Evolutionary conservation across 1,140 invertebrate genomes (phyloP).

Genomic region (Proctacanthus coquilletti): DNA sequence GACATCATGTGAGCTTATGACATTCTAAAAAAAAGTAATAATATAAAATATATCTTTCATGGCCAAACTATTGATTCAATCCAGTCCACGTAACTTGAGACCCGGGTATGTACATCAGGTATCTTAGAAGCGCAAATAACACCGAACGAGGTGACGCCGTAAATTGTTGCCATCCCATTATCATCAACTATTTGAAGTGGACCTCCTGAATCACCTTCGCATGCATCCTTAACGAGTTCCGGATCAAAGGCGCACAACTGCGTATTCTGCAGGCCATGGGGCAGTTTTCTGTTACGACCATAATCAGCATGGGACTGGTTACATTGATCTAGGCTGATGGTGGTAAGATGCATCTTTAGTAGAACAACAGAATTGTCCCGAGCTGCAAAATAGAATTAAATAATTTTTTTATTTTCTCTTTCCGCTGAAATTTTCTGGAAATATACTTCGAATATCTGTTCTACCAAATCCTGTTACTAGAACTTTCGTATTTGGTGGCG

Average conservation of each 20-base stretch:
- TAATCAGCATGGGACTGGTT: not conserved
- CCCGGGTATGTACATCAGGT: slow-evolving; percentile 16
- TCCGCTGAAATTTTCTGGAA: no score
- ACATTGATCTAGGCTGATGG: not conserved
- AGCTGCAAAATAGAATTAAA: not conserved
- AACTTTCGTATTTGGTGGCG: not conserved
- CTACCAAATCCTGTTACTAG: no score
- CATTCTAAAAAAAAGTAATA: no score
- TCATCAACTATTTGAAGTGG: slow-evolving; percentile 30
- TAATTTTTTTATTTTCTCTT: no score
- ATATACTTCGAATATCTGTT: no score
- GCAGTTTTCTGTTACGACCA: not conserved
- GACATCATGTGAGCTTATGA: no score
- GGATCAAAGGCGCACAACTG: slow-evolving; percentile 37
- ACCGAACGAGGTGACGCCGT: slow-evolving; percentile 46
- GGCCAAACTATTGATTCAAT: not conserved
- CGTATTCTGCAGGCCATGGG: not conserved
- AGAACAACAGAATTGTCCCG: not conserved
- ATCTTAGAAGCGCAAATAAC: slow-evolving; percentile 37
- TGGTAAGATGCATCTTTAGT: not conserved
- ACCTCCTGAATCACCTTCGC: slow-evolving; percentile 44
- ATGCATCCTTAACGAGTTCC: slow-evolving; percentile 37
- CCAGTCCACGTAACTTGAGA: not conserved
- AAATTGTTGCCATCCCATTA: slow-evolving; percentile 12
- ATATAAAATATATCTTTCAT: no score